Conservation (phyloP, 1,140 invertebrate species). For the Tenebrio molitor region DNA sequence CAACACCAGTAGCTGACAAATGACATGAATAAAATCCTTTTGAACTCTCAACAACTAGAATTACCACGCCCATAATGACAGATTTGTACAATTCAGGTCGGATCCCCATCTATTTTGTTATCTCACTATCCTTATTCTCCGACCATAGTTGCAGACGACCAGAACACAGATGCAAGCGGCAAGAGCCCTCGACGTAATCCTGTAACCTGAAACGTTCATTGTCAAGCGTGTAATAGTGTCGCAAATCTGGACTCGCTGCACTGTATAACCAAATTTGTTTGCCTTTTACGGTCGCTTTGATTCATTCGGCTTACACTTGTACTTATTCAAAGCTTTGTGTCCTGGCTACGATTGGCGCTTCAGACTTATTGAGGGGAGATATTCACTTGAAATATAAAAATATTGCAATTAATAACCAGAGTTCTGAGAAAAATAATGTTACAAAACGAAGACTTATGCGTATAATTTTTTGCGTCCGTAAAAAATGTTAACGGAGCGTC, state of each 20-base stretch:
- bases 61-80: constrained; percentile 56
- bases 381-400: neutral
- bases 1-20: constrained; percentile 38
- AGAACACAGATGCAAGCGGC: constrained; percentile 41
- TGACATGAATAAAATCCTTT: constrained; percentile 54
- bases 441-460: neutral
- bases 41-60: constrained; percentile 54
- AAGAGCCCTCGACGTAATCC: constrained; percentile 53
- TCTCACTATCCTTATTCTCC: constrained; percentile 46
- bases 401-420: neutral
- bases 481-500: constrained; percentile 10
- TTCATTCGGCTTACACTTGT: constrained; percentile 42
- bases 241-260: constrained; percentile 56
- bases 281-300: constrained; percentile 56
- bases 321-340: constrained; percentile 1
- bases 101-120: constrained; percentile 51
- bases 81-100: constrained; percentile 58
- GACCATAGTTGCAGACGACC: constrained; percentile 29
- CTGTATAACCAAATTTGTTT: constrained; percentile 53
- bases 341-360: too few species aligned
- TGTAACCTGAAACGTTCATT: constrained; percentile 57
- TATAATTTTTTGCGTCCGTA: neutral
- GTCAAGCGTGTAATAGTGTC: constrained; percentile 58
- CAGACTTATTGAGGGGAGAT: too few species aligned
- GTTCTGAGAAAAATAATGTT: neutral